Conservation (phyloP, 2,113 vertebrate species). For the Bettongia penicillata region DNA sequence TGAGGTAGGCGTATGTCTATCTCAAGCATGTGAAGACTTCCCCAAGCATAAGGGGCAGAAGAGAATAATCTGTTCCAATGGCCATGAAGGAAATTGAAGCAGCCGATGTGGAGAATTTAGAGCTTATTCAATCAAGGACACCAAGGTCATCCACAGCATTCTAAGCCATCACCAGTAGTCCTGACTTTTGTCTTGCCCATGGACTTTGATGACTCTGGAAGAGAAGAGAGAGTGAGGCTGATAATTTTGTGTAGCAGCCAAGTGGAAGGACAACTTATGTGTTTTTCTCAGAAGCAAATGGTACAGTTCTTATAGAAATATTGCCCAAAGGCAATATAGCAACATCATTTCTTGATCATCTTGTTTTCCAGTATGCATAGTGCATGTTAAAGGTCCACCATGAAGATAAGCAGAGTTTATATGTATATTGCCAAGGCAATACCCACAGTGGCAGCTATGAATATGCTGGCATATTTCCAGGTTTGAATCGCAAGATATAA, state of each 20-base stretch:
- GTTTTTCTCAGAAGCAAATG: not conserved
- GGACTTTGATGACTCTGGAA: not conserved
- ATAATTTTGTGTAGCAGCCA: not conserved
- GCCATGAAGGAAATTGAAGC: not conserved
- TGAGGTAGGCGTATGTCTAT: not conserved
- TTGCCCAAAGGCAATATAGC: not conserved
- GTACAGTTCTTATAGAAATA: not conserved
- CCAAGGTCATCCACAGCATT: not conserved
- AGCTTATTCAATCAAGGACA: not conserved
- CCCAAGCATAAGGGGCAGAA: too few relatives aligned
- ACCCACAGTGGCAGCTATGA: too few relatives aligned
- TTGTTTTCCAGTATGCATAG: not conserved
- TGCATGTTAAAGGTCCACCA: not conserved
- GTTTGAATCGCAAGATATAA: too few relatives aligned
- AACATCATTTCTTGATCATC: not conserved
- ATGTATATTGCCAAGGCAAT: too few relatives aligned
- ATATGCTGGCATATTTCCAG: too few relatives aligned
- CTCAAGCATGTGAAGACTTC: not conserved
- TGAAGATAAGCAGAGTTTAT: not conserved
- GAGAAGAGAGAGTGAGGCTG: not conserved
- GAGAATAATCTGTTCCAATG: not conserved
- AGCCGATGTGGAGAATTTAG: not conserved
- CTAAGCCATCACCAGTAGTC: not conserved
- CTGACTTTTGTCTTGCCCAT: not conserved
- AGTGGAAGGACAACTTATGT: not conserved